A percentile compares a stretch with the other conserved stretches of the same genome.
Evolutionary conservation across 2,888 invertebrate genomes (phyloP).

Genomic region (Coronaproctus castanopsis): DNA sequence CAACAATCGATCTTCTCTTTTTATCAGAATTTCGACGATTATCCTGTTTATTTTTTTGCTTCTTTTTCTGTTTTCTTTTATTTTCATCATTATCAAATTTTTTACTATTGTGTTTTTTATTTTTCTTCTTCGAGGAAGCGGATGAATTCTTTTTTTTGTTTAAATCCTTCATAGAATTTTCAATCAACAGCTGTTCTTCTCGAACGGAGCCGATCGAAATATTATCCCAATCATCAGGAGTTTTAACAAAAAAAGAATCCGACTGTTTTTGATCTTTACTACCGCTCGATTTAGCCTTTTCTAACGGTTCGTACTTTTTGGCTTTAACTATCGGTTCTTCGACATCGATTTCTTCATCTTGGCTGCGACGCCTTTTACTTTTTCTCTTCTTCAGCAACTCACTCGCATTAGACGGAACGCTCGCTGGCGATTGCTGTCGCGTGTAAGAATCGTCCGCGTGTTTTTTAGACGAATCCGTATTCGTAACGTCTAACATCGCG

Average conservation of each 20-base stretch:
- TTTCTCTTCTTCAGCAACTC: not conserved
- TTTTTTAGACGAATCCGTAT: not conserved
- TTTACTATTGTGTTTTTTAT: no score
- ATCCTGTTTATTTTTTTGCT: not conserved
- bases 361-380: not conserved
- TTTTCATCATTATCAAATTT: not conserved
- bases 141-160: no score
- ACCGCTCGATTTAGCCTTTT: no score
- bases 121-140: no score
- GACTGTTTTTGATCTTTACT: not conserved
- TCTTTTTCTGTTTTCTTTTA: conserved; percentile 3
- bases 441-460: no score
- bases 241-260: conserved; percentile 11
- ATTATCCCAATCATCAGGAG: conserved; percentile 13
- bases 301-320: not conserved
- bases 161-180: conserved; percentile 12
- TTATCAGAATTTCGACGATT: not conserved
- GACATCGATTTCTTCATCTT: conserved; percentile 1
- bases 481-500: conserved; percentile 2
- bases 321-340: not conserved
- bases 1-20: no score
- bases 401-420: not conserved
- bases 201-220: no score
- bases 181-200: not conserved
- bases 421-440: not conserved